These are phyloP conservation scores for Psilanteris sp. DNA, from an alignment of 1,140 invertebrate species.

Conservation along the genomic window DNA sequence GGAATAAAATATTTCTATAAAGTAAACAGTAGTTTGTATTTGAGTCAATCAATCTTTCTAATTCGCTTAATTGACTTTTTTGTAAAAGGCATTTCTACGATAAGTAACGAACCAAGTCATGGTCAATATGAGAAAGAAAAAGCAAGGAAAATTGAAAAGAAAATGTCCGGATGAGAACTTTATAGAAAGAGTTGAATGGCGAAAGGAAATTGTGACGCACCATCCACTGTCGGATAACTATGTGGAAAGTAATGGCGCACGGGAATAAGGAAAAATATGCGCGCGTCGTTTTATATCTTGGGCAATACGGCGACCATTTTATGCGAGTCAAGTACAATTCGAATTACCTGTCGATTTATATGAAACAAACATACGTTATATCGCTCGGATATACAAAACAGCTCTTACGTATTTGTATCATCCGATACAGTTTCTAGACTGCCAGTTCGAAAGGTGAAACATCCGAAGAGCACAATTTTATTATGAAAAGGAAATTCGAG, in stretches of 20 bases:
- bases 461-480: slow-evolving; percentile 20
- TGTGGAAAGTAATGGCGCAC: slow-evolving; percentile 13
- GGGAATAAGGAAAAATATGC: slow-evolving; percentile 20
- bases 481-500: slow-evolving; percentile 13
- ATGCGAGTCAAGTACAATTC: slow-evolving; percentile 33
- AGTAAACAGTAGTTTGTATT: background rate
- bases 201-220: slow-evolving; percentile 24
- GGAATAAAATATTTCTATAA: too few relatives aligned
- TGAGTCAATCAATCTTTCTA: slow-evolving; percentile 7
- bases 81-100: slow-evolving; percentile 9
- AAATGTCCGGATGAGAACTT: slow-evolving; percentile 17
- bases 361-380: slow-evolving; percentile 24
- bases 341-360: slow-evolving; percentile 44
- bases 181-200: slow-evolving; percentile 6
- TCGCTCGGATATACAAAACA: slow-evolving; percentile 12
- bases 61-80: slow-evolving; percentile 43
- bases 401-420: slow-evolving; percentile 20
- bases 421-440: slow-evolving; percentile 26
- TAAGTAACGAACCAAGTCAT: slow-evolving; percentile 10
- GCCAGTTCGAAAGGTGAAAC: slow-evolving; percentile 13
- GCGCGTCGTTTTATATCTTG: slow-evolving; percentile 18
- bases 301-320: slow-evolving; percentile 22
- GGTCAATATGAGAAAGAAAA: slow-evolving; percentile 12
- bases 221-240: slow-evolving; percentile 1
- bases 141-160: slow-evolving; percentile 26